Conservation (phyloP, 2,888 invertebrate species). For the Apamea monoglypha region DNA sequence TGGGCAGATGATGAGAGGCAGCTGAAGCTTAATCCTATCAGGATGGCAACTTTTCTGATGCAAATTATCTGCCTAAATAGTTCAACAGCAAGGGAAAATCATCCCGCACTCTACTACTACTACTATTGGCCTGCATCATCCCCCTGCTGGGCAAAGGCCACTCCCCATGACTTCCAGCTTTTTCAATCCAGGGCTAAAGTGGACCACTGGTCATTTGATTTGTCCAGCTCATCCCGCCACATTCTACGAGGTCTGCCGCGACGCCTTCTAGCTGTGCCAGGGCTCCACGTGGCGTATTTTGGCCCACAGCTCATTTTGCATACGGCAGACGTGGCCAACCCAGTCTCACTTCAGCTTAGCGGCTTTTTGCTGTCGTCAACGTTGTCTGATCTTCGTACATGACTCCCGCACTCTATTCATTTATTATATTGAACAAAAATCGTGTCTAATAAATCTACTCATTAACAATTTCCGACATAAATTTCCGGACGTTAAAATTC, state of each 20-base stretch:
- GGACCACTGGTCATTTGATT: no score
- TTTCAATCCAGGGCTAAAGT: no score
- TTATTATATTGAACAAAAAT: neutral
- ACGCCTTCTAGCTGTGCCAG: no score
- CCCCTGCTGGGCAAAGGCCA: neutral
- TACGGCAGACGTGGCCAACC: no score
- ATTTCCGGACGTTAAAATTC: constrained; percentile 33
- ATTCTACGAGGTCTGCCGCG: no score
- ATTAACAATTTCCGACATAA: constrained; percentile 17
- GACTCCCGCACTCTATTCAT: neutral
- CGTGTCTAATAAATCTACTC: neutral
- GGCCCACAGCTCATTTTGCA: no score
- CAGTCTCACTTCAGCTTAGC: no score
- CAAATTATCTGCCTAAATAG: neutral
- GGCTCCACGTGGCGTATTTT: no score
- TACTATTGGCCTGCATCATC: neutral
- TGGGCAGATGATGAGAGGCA: neutral
- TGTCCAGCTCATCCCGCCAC: no score
- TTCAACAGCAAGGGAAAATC: neutral
- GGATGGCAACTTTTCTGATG: neutral
- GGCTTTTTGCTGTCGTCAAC: no score
- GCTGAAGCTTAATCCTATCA: neutral
- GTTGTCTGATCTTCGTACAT: no score
- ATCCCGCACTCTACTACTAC: neutral
- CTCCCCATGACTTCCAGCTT: neutral